phyloP scores from a whole-genome alignment of 2,797 vertebrate genomes.

The Pipistrellus pygmaeus region DNA sequence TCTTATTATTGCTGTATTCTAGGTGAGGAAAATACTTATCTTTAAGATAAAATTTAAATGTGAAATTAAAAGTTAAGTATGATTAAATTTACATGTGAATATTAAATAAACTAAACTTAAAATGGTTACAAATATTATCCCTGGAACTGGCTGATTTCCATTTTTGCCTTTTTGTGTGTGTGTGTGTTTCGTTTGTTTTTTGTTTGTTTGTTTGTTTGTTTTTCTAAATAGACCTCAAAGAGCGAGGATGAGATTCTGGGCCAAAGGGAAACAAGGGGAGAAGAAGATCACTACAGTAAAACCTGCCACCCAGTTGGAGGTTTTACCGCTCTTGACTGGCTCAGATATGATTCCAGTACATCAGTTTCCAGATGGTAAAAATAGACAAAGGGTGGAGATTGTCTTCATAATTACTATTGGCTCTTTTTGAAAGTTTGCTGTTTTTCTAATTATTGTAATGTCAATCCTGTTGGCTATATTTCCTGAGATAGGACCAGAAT shows the following conservation, averaged over 20 bases:
- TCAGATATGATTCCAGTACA: constrained; percentile 86
- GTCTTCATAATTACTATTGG: constrained; percentile 38
- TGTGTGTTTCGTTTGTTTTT: not conserved
- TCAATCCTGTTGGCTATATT: constrained; percentile 4
- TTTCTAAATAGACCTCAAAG: constrained; percentile 87
- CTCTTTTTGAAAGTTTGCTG: constrained; percentile 37
- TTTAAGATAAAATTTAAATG: constrained; percentile 42
- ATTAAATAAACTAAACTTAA: constrained; percentile 42
- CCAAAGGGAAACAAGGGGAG: constrained; percentile 94
- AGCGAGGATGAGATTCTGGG: constrained; percentile 98
- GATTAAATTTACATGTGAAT: constrained; percentile 39
- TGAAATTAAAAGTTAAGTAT: constrained; percentile 26
- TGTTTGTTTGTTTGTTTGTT: no score
- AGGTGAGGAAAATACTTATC: not conserved
- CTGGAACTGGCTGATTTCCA: constrained; percentile 29
- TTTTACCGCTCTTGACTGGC: constrained; percentile 83
- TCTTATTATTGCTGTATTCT: constrained; percentile 48
- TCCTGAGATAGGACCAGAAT: constrained; percentile 11
- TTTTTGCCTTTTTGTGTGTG: constrained; percentile 39
- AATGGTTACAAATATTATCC: not conserved
- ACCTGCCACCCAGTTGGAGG: constrained; percentile 90
- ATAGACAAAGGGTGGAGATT: not conserved
- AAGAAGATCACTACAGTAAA: constrained; percentile 93
- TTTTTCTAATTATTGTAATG: not conserved
- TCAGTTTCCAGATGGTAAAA: constrained; percentile 90